Base-by-base conservation (phyloP, 2,888 invertebrate species). In the Nomada ruficornis region DNA sequence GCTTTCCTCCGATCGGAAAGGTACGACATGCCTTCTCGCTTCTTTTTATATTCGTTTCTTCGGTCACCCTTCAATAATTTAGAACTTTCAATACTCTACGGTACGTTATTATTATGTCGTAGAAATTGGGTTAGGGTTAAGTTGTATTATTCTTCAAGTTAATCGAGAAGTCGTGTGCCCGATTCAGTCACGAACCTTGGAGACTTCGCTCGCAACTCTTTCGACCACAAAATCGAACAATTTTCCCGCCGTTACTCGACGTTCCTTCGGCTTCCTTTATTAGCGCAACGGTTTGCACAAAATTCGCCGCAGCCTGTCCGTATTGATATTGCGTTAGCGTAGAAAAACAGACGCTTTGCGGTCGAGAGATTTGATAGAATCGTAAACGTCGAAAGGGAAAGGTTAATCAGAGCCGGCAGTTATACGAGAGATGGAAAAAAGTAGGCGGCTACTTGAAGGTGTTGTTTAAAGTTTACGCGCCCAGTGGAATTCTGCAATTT, bases 1-100 rank as follows among this genome's bases (percentile, higher is more conserved):
- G 77, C 83, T 85, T 85, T 85, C 80, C 85, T 80, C 71, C 5
- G 54, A 23, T n/a, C 23, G 64, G 67, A 71, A 76, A 71, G 60
- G 54, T 36, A 36, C 65, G 54, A 70, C 42, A n/a, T 13, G n/a
- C n/a, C 4, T 57, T 55, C 20, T n/a, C 2, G 5, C 0, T 0
- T 18, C 7, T 18, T 23, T 18, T 7, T 10, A 9, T 3, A 15
- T 68, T 15, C 20, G 11, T 26, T 10, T 23, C 9, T 2, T 7
- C 42, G 2, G 11, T 47, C 10, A 26, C 26, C 4, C 18, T 50
- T 15, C 15, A 2, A 1, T 5, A 18, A 15, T 13, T 50, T 50
- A 50, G 50, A 50, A 50, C 4, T 50, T 50, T 18, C 29, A 0
- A 0, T 7, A 7, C 7, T 29, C 29, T 7, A 29, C 29, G 29